Evolutionary conservation across 2,797 vertebrate genomes (phyloP), one percentile per base, ranked within the genome.

Genomic region (Sorex maritimensis): DNA sequence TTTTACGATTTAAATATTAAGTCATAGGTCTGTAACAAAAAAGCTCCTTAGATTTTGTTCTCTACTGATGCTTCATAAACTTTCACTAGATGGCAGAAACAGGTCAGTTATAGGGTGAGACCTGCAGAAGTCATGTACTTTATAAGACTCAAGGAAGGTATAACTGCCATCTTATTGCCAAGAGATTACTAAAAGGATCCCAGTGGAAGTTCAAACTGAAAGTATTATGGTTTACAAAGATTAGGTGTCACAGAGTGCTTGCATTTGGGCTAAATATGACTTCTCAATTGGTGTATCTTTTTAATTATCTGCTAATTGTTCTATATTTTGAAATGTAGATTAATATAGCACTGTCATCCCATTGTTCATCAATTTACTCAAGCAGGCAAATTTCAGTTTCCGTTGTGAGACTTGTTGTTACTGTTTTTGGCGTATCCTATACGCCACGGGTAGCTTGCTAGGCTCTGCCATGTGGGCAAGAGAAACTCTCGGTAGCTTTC

Each of bases 81-180:
- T 3, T 78, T 82, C 96, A 93, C 78, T 89, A 93, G 96, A 82
- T 95, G 95, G 92, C 81, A 81, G 63, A 63, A 86, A 63, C 6
- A 55, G n/a, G 23, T 91, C 24, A 74, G 2, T 0, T 2, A 41
- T 86, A 26, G 5, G 41, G 38, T 86, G 19, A 73, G 12, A 24
- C 8, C 2, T 8, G n/a, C 15, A 12, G 63, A 85, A 71, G 52
- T 52, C 4, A 5, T 2, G 19, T 61, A 13, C 41, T 81, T 65
- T 19, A 55, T 24, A 19, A 52, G 14, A 30, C 1, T 17, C 14
- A 21, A 44, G 17, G 30, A 68, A 65, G 58, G 26, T 8, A 10
- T 81, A n/a, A 17, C 1, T 23, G 10, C 58, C 15, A 23, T 28
- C 7, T n/a, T 65, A 68, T 72, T 19, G 55, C 11, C 14, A 52